Evolutionary conservation across 2,113 vertebrate species (phyloP), one percentile per base, ranked within the genome.

Genomic region (Gracilinanus agilis): DNA sequence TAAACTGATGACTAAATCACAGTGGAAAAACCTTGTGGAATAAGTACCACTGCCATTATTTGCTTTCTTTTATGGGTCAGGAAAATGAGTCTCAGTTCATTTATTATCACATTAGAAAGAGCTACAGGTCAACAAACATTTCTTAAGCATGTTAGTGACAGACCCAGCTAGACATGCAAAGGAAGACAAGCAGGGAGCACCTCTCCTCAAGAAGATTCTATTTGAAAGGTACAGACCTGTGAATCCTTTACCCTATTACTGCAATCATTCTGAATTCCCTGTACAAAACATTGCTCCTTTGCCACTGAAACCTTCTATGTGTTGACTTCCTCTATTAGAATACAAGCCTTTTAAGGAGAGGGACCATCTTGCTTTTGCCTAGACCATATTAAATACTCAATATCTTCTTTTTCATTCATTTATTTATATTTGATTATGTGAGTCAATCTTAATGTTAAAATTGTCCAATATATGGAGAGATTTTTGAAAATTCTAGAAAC

Each of bases 1-100:
- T 40, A 55, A 54, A 90, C 44, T 54, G 27, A 54, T 88, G 67
- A 55, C 55, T 92, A 67, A 21, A 54, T 88, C 12, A 92, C 24
- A 91, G 83, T 34, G 75, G 53, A 95, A 83, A 94, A 88, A 12
- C 67, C n/a, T 34, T 83, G n/a, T 40, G 67, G 40, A 83, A 83
- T 40, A 83, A 83, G 34, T 21, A 8, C 67, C 23, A 83, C 67
- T 40, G 34, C 6, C n/a, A 83, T 40, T 40, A 83, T 40, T 83
- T 7, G 1, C 34, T n/a, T n/a, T 40, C 7, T 83, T 83, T 83
- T 83, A 40, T 83, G 34, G 3, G 34, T 75, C 13, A 83, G 61
- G 61, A 67, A 67, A 67, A 67, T 16, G 29, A 6, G 23, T 56
- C 61, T n/a, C 16, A 40, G 61, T 75, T 75, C n/a, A 83, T 83